Percentiles rank a stretch among this genome's conserved stretches.
Conservation (phyloP, 2,888 invertebrate species). For the Euplagia quadripunctaria region DNA sequence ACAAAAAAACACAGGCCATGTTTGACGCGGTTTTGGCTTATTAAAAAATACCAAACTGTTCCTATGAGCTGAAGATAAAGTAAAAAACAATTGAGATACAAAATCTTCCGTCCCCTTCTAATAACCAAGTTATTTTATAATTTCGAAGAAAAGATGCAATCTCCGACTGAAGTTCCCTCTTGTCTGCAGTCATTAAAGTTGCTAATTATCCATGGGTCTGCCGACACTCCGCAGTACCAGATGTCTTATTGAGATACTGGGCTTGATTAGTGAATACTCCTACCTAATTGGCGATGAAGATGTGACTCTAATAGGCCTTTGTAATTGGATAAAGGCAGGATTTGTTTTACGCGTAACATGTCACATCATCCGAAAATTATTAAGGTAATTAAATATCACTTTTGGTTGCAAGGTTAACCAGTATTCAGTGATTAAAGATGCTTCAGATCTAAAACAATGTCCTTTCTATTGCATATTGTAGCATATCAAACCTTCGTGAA, state of each 20-base stretch:
- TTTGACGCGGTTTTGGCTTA: no score
- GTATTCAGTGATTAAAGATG: no score
- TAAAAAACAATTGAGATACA: not conserved
- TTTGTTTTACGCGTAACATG: conserved; percentile 20
- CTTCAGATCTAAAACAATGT: no score
- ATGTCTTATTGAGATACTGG: conserved; percentile 15
- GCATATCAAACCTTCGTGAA: no score
- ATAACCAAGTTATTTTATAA: not conserved
- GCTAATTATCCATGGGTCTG: conserved; percentile 12
- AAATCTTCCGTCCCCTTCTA: not conserved
- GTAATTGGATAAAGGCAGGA: conserved; percentile 21
- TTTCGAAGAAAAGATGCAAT: not conserved
- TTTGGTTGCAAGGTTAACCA: no score
- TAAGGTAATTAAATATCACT: no score
- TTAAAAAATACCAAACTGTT: no score
- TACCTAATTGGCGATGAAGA: conserved; percentile 30
- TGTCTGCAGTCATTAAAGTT: not conserved
- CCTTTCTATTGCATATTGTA: no score
- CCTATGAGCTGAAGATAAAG: no score
- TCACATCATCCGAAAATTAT: not conserved
- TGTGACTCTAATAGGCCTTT: conserved; percentile 21
- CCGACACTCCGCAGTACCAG: conserved; percentile 3
- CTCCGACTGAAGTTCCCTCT: not conserved
- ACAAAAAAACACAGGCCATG: no score
- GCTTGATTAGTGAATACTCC: conserved; percentile 15